These are phyloP conservation scores for Hydroisotoma schaefferi DNA, from an alignment of 2,888 invertebrate species.

Conservation along the genomic window DNA sequence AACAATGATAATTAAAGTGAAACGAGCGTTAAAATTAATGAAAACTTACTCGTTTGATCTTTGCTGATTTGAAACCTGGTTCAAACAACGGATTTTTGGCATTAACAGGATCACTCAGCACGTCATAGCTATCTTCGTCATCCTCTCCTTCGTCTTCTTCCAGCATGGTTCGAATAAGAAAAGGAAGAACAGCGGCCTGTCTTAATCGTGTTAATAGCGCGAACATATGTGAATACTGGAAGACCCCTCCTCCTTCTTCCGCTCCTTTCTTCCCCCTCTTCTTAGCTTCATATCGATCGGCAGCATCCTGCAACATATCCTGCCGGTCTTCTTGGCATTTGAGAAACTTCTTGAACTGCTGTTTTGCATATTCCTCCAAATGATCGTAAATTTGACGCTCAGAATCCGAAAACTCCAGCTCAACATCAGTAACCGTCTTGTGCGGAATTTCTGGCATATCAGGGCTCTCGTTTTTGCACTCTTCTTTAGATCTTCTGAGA, in stretches of 20 bases:
- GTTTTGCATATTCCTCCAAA: slow-evolving; percentile 55
- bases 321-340: slow-evolving; percentile 23
- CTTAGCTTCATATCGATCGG: slow-evolving; percentile 27
- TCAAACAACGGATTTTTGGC: slow-evolving; percentile 39
- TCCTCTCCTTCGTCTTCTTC: slow-evolving; percentile 55
- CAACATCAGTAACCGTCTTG: slow-evolving; percentile 58
- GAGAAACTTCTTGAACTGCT: slow-evolving; percentile 38
- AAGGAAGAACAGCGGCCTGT: slow-evolving; percentile 86
- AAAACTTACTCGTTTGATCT: slow-evolving; percentile 30
- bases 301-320: slow-evolving; percentile 29
- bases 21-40: too few relatives aligned
- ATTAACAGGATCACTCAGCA: slow-evolving; percentile 24
- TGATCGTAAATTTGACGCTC: slow-evolving; percentile 77
- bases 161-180: slow-evolving; percentile 66
- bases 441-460: slow-evolving; percentile 61
- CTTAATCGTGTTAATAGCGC: slow-evolving; percentile 77
- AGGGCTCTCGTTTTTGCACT: slow-evolving; percentile 61
- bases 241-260: slow-evolving; percentile 15
- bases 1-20: too few relatives aligned
- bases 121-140: slow-evolving; percentile 52
- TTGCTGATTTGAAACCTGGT: slow-evolving; percentile 33
- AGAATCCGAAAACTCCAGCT: slow-evolving; percentile 63
- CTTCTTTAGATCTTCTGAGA: slow-evolving; percentile 80
- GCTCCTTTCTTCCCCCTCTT: slow-evolving; percentile 3
- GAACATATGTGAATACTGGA: slow-evolving; percentile 62